These are phyloP conservation scores for Drosophila nigromelanica DNA, from an alignment of 1,140 invertebrate genomes.

Conservation along the genomic window DNA sequence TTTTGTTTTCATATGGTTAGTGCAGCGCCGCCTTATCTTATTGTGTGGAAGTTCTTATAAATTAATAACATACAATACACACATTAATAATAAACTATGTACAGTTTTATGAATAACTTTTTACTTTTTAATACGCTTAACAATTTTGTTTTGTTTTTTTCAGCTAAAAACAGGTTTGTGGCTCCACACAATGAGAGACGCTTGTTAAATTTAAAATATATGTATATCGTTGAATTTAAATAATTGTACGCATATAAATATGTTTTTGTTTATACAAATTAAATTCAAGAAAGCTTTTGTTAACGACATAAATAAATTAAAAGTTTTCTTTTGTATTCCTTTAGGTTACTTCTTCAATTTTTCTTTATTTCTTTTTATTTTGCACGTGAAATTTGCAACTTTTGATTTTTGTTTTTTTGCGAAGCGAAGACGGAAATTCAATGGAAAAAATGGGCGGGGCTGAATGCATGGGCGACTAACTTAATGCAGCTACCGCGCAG, in stretches of 20 bases:
- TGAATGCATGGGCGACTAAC: constrained; percentile 37
- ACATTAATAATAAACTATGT: constrained; percentile 72
- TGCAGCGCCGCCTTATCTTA: constrained; percentile 39
- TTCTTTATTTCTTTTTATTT: constrained; percentile 34
- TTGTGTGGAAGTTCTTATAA: constrained; percentile 61
- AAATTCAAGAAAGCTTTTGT: constrained; percentile 79
- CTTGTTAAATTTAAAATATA: constrained; percentile 22
- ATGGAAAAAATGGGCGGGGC: constrained; percentile 59
- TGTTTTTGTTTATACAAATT: constrained; percentile 65
- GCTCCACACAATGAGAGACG: constrained; percentile 6
- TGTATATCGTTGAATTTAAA: constrained; percentile 29
- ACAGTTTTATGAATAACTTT: constrained; percentile 46
- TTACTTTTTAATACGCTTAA: constrained; percentile 46
- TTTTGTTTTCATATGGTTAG: constrained; percentile 11
- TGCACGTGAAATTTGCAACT: constrained; percentile 6
- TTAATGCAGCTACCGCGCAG: constrained; percentile 76
- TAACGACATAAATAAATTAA: constrained; percentile 72
- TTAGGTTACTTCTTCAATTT: constrained; percentile 3
- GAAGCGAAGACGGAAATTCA: constrained; percentile 75
- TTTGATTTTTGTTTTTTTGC: constrained; percentile 52
- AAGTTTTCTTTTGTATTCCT: constrained; percentile 31
- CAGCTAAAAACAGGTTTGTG: constrained; percentile 49
- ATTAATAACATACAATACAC: constrained; percentile 78
- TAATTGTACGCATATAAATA: constrained; percentile 44
- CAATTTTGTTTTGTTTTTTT: constrained; percentile 45